phyloP scores from a whole-genome alignment of 2,113 vertebrate genomes.

The Rissa tridactyla region DNA sequence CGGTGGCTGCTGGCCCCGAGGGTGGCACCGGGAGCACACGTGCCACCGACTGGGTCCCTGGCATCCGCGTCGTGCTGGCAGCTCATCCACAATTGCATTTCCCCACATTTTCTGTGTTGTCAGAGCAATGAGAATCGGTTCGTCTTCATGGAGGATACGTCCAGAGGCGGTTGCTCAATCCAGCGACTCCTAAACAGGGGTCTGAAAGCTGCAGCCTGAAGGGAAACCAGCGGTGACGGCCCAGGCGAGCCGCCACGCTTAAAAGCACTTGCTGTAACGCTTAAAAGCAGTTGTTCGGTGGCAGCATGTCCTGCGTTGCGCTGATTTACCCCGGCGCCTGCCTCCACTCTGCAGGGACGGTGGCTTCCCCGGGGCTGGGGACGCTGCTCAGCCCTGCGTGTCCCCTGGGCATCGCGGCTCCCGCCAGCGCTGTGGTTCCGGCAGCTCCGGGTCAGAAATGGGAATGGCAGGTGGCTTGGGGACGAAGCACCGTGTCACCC shows the following conservation, averaged over 20 bases:
- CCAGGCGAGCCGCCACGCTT: not conserved
- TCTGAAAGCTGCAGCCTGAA: not conserved
- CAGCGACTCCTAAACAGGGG: rapidly evolving
- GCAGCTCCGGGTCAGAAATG: not conserved
- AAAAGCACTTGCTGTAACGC: not conserved
- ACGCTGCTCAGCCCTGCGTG: not conserved
- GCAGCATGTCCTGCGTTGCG: not conserved
- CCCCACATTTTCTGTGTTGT: rapidly evolving
- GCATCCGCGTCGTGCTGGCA: not conserved
- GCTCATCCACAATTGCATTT: not conserved
- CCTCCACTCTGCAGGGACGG: rapidly evolving
- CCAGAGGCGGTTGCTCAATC: rapidly evolving
- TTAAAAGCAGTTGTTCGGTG: not conserved
- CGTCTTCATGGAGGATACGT: rapidly evolving
- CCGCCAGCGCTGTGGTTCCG: rapidly evolving
- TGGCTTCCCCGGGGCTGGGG: not conserved
- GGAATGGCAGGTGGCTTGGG: not conserved
- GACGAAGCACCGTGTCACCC: not conserved
- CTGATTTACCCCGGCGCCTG: rapidly evolving
- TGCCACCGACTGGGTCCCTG: rapidly evolving
- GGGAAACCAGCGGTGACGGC: not conserved
- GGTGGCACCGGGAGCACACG: not conserved
- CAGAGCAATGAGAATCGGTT: not conserved
- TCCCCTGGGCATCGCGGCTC: not conserved
- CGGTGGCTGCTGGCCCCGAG: not conserved